These are phyloP conservation scores for Tanytarsus gracilentus DNA, from an alignment of 2,888 invertebrate species.

Conservation along the genomic window DNA sequence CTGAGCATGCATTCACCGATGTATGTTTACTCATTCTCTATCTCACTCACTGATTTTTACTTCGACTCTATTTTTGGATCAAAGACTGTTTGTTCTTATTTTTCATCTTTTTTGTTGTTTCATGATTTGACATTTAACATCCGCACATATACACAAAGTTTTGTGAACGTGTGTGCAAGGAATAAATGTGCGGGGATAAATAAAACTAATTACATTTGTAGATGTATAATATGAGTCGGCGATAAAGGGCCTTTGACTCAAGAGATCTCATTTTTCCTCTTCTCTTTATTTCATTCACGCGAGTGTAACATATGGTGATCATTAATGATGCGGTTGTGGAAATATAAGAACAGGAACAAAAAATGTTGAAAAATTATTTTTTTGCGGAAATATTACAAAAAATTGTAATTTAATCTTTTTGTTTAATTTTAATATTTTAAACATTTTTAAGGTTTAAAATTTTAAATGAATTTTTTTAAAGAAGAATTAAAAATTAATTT, in stretches of 20 bases:
- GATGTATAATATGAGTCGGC: not conserved
- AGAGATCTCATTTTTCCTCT: too few relatives aligned
- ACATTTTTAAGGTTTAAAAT: too few relatives aligned
- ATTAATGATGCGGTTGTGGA: not conserved
- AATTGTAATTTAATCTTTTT: not conserved
- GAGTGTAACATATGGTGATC: conserved; percentile 11
- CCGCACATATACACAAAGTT: conserved; percentile 1
- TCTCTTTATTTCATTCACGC: too few relatives aligned
- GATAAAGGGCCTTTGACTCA: not conserved
- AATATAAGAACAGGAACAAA: too few relatives aligned
- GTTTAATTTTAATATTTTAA: too few relatives aligned
- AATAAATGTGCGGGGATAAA: conserved; percentile 16
- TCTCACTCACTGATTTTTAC: not conserved
- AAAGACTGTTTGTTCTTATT: conserved; percentile 8
- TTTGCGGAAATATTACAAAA: not conserved
- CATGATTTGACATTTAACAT: conserved; percentile 27
- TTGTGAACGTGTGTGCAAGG: not conserved
- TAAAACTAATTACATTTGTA: conserved; percentile 20
- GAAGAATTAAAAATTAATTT: too few relatives aligned
- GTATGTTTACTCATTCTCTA: not conserved
- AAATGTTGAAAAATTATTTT: not conserved
- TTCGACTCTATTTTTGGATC: conserved; percentile 21
- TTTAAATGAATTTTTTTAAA: too few relatives aligned
- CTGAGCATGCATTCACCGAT: conserved; percentile 13
- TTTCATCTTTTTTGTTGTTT: not conserved